Base-by-base conservation (phyloP, 2,113 vertebrate genomes). In the Hemibagrus wyckioides region DNA sequence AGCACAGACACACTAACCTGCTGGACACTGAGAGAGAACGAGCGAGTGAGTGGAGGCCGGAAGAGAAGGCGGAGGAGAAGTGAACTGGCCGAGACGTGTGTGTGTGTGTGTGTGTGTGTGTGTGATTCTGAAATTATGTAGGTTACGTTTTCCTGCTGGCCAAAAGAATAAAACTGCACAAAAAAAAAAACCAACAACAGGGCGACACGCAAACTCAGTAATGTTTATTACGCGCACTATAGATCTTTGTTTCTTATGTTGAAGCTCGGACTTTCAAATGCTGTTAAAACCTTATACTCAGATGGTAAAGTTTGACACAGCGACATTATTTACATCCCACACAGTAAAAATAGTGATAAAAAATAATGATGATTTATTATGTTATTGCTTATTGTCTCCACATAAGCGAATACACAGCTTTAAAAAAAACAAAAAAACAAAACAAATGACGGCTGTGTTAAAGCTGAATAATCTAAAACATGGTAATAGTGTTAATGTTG, bases 1-100 rank as follows among this genome's bases (percentile, higher is more conserved):
- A 97, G 89, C 96, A 98, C 91, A 92, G 94, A 88, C 96, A 97
- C 90, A 94, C 94, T 1, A 96, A 97, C 83, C 97, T 95, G 65
- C 94, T 97, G 71, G 95, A 95, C 21, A 94, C 94, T 86, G 94
- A 95, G 80, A 80, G 94, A 44, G 93, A 92, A 79, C 59, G 92
- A 44, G 85, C 65, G 90, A 86, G 73, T 63, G 30, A 76, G 50
- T 61, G n/a, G 65, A 61, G 67, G 63, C 41, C 65, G 39, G 56
- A 87, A 73, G 63, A 87, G n/a, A 85, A 79, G 82, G 85, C 28
- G 2, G 87, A 83, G 39, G 61, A 56, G 10, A 86, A 19, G 61
- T 82, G 71, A 73, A 13, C 21, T 59, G 79, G 52, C 52, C 6
- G 21, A 23, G 52, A 36, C 10, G 14, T 39, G 33, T 14, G 33